These are phyloP conservation scores for Pseudomyrmex cubaensis DNA, from an alignment of 1,140 invertebrate species.

Conservation along the genomic window DNA sequence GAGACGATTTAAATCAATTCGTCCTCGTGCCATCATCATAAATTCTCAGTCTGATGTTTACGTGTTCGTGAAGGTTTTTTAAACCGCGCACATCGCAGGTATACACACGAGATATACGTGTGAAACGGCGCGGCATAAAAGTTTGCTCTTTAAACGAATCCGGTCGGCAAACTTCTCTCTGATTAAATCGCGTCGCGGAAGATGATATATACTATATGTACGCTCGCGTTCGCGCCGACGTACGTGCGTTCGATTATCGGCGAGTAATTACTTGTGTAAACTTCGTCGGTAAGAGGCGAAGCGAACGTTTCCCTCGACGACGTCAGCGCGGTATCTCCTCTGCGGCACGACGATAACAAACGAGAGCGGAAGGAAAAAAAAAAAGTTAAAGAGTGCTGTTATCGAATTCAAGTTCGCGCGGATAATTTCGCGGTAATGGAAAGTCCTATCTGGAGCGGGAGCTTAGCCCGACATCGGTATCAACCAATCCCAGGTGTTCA, in stretches of 20 bases:
- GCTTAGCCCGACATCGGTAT: constrained; percentile 69
- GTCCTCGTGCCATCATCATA: constrained; percentile 30
- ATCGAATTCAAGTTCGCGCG: constrained; percentile 54
- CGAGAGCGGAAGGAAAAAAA: constrained; percentile 7
- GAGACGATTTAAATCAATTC: constrained; percentile 60
- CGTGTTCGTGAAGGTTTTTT: constrained; percentile 50
- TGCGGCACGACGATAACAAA: neutral
- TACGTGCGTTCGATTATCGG: constrained; percentile 54
- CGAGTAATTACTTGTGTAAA: constrained; percentile 39
- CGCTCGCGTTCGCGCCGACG: constrained; percentile 22
- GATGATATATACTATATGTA: constrained; percentile 28
- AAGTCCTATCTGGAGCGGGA: constrained; percentile 51
- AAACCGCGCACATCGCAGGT: neutral
- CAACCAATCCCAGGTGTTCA: constrained; percentile 73
- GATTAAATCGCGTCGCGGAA: constrained; percentile 34
- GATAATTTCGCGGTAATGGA: constrained; percentile 68
- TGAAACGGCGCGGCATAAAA: constrained; percentile 49
- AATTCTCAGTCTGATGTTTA: constrained; percentile 40
- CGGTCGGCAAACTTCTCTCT: constrained; percentile 46
- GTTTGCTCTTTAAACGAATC: constrained; percentile 55
- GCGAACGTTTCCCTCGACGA: constrained; percentile 3
- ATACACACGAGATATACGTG: neutral
- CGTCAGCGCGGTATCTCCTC: neutral
- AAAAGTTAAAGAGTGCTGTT: constrained; percentile 51
- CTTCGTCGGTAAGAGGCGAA: neutral